phyloP scores from a whole-genome alignment of 2,888 invertebrate genomes.

The Rhingia campestris region DNA sequence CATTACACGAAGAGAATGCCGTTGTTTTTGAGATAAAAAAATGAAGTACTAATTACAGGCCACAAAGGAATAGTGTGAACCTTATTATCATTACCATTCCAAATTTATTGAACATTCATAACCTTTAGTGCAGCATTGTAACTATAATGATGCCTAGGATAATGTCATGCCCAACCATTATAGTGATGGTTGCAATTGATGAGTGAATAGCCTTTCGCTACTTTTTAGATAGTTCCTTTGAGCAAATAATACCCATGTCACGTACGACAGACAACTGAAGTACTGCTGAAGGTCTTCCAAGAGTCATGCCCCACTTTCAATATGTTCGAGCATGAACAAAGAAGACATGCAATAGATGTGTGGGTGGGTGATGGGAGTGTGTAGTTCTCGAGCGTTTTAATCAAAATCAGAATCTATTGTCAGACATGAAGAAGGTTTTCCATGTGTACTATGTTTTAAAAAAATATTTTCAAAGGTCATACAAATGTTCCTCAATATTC shows the following conservation, averaged over 20 bases:
- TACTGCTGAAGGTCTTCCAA: conserved; percentile 32
- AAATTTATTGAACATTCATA: background rate
- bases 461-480: no score
- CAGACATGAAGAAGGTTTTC: conserved; percentile 8
- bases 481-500: no score
- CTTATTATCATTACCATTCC: background rate
- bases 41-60: background rate
- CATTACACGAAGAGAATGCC: background rate
- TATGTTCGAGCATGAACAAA: conserved; percentile 22
- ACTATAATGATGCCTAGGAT: conserved; percentile 16
- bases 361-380: background rate
- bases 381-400: background rate
- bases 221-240: conserved; percentile 39
- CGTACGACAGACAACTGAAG: conserved; percentile 42
- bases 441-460: no score
- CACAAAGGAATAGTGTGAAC: background rate
- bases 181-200: conserved; percentile 21
- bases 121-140: conserved; percentile 2
- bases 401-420: conserved; percentile 8
- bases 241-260: conserved; percentile 31
- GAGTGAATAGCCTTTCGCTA: background rate
- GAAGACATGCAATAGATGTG: conserved; percentile 24
- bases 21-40: background rate
- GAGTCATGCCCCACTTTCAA: conserved; percentile 42
- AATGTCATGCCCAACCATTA: background rate